Conservation (phyloP, 30 jellyfish, hydroid and myxozoan genomes). For the Chrysaora quinquecirrha region DNA sequence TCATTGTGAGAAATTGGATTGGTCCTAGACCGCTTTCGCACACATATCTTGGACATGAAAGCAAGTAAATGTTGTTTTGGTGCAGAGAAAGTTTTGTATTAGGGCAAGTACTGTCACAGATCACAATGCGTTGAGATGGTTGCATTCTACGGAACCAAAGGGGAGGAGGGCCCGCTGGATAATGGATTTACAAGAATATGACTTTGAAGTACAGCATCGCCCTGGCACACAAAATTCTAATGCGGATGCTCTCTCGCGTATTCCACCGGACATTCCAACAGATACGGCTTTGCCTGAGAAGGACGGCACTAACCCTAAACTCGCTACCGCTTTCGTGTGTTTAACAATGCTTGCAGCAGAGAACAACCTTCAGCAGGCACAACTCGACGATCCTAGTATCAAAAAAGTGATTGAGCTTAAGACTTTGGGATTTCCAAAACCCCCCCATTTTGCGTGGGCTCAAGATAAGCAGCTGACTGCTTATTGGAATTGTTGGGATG, state of each 20-base stretch:
- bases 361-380: conserved; percentile 27
- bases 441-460: conserved; percentile 34
- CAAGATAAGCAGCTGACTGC: conserved; percentile 14
- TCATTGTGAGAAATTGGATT: background rate
- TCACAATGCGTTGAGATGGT: background rate
- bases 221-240: conserved; percentile 25
- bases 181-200: conserved; percentile 13
- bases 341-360: conserved; percentile 30
- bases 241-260: conserved; percentile 49
- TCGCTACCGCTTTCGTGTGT: background rate
- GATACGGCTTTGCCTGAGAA: background rate
- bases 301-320: background rate
- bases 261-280: background rate
- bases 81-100: conserved; percentile 5
- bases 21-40: conserved; percentile 13
- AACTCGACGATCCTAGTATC: conserved; percentile 4
- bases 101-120: conserved; percentile 5
- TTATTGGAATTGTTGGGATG: conserved; percentile 37
- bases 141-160: conserved; percentile 1
- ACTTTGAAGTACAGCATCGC: conserved; percentile 31
- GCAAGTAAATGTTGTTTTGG: conserved; percentile 26
- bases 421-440: conserved; percentile 29
- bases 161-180: conserved; percentile 30
- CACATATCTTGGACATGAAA: conserved; percentile 22
- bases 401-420: conserved; percentile 23